Evolutionary conservation across 2,888 invertebrate species (phyloP).

Genomic region (Sipunculus nudus): DNA sequence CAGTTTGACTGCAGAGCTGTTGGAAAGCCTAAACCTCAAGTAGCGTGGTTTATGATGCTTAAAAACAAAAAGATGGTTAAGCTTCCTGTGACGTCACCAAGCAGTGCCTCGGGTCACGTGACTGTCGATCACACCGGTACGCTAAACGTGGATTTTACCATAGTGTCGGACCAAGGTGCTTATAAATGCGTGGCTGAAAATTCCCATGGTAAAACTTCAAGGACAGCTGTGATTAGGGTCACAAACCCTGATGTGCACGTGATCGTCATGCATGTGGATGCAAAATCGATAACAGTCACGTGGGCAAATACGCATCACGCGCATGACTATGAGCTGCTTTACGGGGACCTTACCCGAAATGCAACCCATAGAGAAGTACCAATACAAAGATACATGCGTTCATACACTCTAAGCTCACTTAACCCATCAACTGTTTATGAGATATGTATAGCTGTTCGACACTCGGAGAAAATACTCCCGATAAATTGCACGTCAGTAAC

Average conservation of each 20-base stretch:
- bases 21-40: slow-evolving; percentile 30
- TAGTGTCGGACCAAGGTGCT: slow-evolving; percentile 25
- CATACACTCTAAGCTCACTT: slow-evolving; percentile 38
- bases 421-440: slow-evolving; percentile 29
- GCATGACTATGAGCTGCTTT: slow-evolving; percentile 35
- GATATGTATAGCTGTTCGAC: slow-evolving; percentile 36
- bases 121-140: slow-evolving; percentile 16
- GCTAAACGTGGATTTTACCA: slow-evolving; percentile 28
- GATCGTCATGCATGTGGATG: slow-evolving; percentile 30
- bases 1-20: slow-evolving; percentile 32
- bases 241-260: slow-evolving; percentile 28
- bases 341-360: slow-evolving; percentile 16
- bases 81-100: slow-evolving; percentile 12
- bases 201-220: slow-evolving; percentile 17
- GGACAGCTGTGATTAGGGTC: slow-evolving; percentile 21
- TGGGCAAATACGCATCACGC: slow-evolving; percentile 29
- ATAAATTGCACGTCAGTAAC: slow-evolving; percentile 36
- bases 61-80: too few species aligned
- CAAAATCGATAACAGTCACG: slow-evolving; percentile 35
- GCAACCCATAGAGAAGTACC: slow-evolving; percentile 2
- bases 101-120: slow-evolving; percentile 7
- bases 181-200: slow-evolving; percentile 35
- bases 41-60: slow-evolving; percentile 23
- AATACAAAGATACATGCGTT: slow-evolving; percentile 40
- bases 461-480: slow-evolving; percentile 7